Conservation (phyloP, 2,113 vertebrate genomes). For the Lophura nycthemera region DNA sequence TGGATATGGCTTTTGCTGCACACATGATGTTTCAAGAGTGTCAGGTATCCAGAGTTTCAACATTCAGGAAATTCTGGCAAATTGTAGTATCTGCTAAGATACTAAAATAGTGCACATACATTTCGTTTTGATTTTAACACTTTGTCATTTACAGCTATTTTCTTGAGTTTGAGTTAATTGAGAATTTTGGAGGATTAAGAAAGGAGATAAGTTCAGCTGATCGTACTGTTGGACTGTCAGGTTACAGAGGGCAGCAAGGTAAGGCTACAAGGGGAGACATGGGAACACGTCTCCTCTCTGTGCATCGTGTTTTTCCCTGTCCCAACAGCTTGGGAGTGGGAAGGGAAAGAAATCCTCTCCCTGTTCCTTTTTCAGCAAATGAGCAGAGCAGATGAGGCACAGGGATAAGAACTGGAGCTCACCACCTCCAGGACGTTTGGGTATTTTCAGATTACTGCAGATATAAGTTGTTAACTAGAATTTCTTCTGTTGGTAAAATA, state of each 20-base stretch:
- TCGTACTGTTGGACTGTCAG: not conserved
- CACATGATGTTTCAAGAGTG: not conserved
- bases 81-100: not conserved
- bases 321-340: not conserved
- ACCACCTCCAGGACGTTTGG: not conserved
- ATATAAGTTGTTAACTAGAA: not conserved
- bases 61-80: not conserved
- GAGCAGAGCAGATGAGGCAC: not conserved
- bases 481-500: not conserved
- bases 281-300: not conserved
- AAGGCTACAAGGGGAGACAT: not conserved
- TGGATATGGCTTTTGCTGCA: not conserved
- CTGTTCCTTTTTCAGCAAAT: too few species aligned
- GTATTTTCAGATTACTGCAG: not conserved
- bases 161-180: not conserved
- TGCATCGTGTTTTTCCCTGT: accelerated
- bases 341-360: not conserved
- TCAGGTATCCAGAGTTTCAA: not conserved
- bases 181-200: not conserved
- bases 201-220: not conserved
- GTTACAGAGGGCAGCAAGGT: not conserved
- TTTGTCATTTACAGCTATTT: not conserved
- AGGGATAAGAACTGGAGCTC: not conserved
- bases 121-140: not conserved
- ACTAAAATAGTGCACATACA: too few species aligned